phyloP scores from a whole-genome alignment of 1,140 invertebrate species.

The Coenobita brevimanus region DNA sequence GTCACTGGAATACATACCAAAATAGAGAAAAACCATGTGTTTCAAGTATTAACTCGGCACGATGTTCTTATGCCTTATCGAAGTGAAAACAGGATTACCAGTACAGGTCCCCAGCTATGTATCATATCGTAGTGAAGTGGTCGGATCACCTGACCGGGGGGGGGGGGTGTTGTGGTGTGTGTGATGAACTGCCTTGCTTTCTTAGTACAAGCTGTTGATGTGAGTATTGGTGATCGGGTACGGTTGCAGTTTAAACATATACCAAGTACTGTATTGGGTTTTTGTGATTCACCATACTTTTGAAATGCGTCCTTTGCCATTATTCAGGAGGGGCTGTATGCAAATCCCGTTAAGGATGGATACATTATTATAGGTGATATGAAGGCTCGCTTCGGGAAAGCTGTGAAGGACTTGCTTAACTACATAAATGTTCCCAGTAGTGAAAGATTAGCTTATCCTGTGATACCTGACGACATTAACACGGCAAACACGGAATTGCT shows the following conservation, averaged over 20 bases:
- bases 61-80: conserved; percentile 21
- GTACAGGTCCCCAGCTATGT: conserved; percentile 22
- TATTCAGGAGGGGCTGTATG: neutral
- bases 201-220: neutral
- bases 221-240: conserved; percentile 23
- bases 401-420: too few species aligned
- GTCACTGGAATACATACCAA: conserved; percentile 13
- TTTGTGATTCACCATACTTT: conserved; percentile 11
- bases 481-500: neutral
- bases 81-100: conserved; percentile 31
- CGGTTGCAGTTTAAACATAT: conserved; percentile 6
- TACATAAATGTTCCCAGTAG: too few species aligned
- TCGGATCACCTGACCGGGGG: neutral
- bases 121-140: neutral
- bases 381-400: too few species aligned
- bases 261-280: neutral
- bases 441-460: neutral
- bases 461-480: neutral
- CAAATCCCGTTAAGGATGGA: too few species aligned
- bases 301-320: conserved; percentile 13
- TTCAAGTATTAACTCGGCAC: neutral
- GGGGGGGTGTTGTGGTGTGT: conserved; percentile 10
- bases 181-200: neutral
- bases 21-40: neutral
- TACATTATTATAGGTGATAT: too few species aligned